Percentiles rank a stretch among this genome's conserved stretches.
Evolutionary conservation across 2,888 invertebrate genomes (phyloP).

Genomic region (Anthoptus insignis): DNA sequence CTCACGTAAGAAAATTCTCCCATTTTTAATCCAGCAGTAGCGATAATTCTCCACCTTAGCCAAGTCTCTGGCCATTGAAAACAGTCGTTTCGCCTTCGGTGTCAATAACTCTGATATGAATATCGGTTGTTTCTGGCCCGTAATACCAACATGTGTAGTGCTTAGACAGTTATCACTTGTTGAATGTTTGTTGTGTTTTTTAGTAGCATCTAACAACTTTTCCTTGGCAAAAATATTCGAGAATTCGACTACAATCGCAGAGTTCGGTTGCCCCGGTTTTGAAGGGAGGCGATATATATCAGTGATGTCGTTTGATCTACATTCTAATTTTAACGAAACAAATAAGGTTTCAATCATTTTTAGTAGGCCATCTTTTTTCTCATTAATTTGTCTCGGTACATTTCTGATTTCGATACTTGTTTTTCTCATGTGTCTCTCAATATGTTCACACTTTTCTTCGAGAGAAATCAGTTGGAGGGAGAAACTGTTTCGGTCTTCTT

Average conservation of each 20-base stretch:
- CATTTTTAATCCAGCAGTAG: not conserved
- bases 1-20: not conserved
- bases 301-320: not conserved
- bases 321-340: not conserved
- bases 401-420: not conserved
- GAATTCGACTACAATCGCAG: not conserved
- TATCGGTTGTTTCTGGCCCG: not conserved
- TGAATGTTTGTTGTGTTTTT: not conserved
- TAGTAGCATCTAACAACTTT: not conserved
- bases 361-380: not conserved
- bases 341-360: not conserved
- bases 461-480: too few relatives aligned
- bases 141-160: not conserved
- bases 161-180: not conserved
- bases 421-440: not conserved
- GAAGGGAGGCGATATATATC: not conserved
- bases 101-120: not conserved
- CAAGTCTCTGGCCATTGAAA: not conserved
- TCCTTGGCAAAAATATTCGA: not conserved
- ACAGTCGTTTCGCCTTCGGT: not conserved
- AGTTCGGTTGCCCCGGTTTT: not conserved
- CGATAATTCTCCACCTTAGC: not conserved
- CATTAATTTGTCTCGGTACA: not conserved
- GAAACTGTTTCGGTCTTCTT: too few relatives aligned
- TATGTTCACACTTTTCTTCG: not conserved